Base-by-base conservation (phyloP, 2,888 invertebrate species). In the Eristalis pertinax region DNA sequence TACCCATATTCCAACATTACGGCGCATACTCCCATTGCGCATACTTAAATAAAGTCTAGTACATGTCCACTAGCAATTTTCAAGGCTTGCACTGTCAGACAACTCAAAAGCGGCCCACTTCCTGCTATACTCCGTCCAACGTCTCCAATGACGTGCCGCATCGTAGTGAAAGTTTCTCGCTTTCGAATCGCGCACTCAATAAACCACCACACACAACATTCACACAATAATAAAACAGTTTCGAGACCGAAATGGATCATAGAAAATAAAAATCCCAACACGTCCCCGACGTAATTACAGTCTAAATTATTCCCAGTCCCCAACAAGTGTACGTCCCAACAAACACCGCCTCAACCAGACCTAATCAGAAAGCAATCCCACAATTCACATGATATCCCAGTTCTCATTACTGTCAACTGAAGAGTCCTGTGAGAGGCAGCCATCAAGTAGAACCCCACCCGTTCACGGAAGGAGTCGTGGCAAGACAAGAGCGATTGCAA, bases 331-430 rank as follows among this genome's bases (percentile, higher is more conserved):
- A 43, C 58, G 35, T 76, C 56, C 35, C 72, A 50, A 43, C 32
- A 58, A 73, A 77, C 56, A 43, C 38, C 58, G 56, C 69, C 70
- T 73, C 62, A 88, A 64, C 69, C 85, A 84, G 58, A 86, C 80
- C 86, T 87, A 89, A 89, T 89, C 89, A 89, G 73, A 89, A 89
- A 89, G 86, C 89, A 89, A 89, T 89, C 84, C 88, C 77, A 41
- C 60, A 84, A 60, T 56, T 24, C 50, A 13, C 78, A 77, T 80
- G 70, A 88, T 89, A 84, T 89, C 88, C 88, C 89, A 89, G 88
- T 89, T 88, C 89, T 89, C 88, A 88, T 88, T 89, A 84, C 89
- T 89, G 70, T 70, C 78, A 77, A 84, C 84, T 78, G 63, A 69
- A 70, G 64, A 62, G 26, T 60, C 70, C 75, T 70, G 41, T 29